Conservation (phyloP, 2,797 vertebrate species). For the Channallabes apus region DNA sequence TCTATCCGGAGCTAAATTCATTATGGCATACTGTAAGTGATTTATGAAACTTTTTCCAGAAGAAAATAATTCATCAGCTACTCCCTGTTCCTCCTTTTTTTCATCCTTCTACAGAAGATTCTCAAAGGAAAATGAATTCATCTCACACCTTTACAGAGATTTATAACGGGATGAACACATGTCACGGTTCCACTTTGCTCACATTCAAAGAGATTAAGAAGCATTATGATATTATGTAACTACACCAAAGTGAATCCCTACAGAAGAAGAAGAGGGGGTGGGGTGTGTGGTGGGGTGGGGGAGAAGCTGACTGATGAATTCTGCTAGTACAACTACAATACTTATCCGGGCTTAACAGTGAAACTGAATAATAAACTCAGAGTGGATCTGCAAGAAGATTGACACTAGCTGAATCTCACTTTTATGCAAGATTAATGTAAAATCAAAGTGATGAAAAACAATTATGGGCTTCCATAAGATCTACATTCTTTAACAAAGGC, state of each 20-base stretch:
- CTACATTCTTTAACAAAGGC: neutral
- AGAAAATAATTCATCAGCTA: constrained; percentile 36
- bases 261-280: no score
- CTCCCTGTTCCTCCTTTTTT: neutral
- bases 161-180: constrained; percentile 17
- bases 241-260: constrained; percentile 19
- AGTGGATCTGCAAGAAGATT: constrained; percentile 13
- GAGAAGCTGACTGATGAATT: constrained; percentile 3
- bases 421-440: neutral
- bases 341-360: constrained; percentile 1
- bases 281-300: no score
- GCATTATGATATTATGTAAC: constrained; percentile 31
- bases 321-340: neutral
- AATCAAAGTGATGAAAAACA: constrained; percentile 28
- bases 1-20: neutral
- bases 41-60: constrained; percentile 3
- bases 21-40: constrained; percentile 7
- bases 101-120: constrained; percentile 17
- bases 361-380: constrained; percentile 10
- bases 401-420: constrained; percentile 13
- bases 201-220: constrained; percentile 33
- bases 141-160: constrained; percentile 20
- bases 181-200: constrained; percentile 29
- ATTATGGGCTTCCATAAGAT: neutral
- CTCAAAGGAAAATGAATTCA: constrained; percentile 28